Evolutionary conservation across 2,113 vertebrate species (phyloP).

Genomic region (Engystomops pustulosus): DNA sequence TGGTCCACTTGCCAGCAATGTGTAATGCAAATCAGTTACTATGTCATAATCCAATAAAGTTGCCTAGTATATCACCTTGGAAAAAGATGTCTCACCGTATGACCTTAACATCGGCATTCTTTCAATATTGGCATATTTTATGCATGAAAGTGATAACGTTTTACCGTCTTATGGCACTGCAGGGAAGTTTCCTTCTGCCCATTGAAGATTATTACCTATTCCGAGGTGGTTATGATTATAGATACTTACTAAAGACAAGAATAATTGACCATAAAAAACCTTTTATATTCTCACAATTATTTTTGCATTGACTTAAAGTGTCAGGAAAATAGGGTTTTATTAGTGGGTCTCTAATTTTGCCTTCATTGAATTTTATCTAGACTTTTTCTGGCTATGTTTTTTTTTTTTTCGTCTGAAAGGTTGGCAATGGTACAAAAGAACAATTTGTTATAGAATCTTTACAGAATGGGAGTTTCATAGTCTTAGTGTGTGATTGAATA

Average conservation of each 20-base stretch:
- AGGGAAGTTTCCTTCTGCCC: constrained; percentile 73
- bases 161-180: constrained; percentile 74
- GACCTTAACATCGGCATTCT: constrained; percentile 74
- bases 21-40: constrained; percentile 76
- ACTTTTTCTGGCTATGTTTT: constrained; percentile 68
- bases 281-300: constrained; percentile 85
- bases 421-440: constrained; percentile 68
- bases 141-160: constrained; percentile 73
- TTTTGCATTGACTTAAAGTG: constrained; percentile 84
- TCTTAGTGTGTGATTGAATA: constrained; percentile 65
- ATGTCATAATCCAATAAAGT: constrained; percentile 73
- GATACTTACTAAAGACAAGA: constrained; percentile 81
- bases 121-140: constrained; percentile 80
- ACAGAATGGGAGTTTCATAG: constrained; percentile 63
- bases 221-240: constrained; percentile 75
- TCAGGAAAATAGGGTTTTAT: constrained; percentile 78
- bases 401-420: constrained; percentile 67
- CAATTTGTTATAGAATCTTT: constrained; percentile 68
- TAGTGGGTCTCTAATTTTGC: constrained; percentile 73
- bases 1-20: constrained; percentile 66
- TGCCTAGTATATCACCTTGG: constrained; percentile 67
- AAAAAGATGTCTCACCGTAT: constrained; percentile 66
- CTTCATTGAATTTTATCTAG: constrained; percentile 69
- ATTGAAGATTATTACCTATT: constrained; percentile 75
- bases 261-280: constrained; percentile 83